Base-by-base conservation (phyloP, 2,113 vertebrate genomes). In the Ochotona princeps region DNA sequence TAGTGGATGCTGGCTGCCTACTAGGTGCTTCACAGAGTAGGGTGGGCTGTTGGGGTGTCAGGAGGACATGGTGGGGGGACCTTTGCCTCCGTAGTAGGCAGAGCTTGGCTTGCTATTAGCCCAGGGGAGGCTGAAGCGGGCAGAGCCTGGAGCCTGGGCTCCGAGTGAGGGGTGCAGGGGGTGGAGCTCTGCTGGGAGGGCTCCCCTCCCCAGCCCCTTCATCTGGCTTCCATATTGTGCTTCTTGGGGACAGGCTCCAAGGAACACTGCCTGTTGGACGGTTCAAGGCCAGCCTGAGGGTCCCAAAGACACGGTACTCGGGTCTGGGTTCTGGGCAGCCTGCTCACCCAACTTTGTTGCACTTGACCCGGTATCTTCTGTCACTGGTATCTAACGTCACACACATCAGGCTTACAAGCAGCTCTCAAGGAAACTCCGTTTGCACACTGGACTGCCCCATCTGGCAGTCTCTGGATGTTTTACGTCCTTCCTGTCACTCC, bases 121-220 rank as follows among this genome's bases (percentile, higher is more conserved):
- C 0, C 0, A 0, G 0, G 26, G 30, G 26, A 47, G 47, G 60
- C 2, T 0, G 20, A 21, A 17, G 1, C 1, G 8, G 1, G 1
- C 8, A 9, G 57, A 9, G 3, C 7, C 25, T 0, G 13, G 66
- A 8, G 25, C 44, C n/a, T 14, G 60, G 82, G 69, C 5, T 25
- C 84, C 2, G 32, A 14, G 51, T 30, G 73, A 23, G 18, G 0
- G 15, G 54, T 3, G 69, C 18, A 0, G 13, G 66, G 66, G 28
- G 32, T 4, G 69, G 47, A 28, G 26, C 30, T 11, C 12, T 54
- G 51, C 8, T 5, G 5, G 38, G 38, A 44, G 38, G 38, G 38
- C 38, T 79, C 13, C 38, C 6, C 4, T 32, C 3, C 49, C 0
- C 25, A 28, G 57, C 20, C 0, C 14, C 47, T 32, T 57, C 66